Percentiles rank a stretch among this genome's conserved stretches.
Conservation (phyloP, 2,797 vertebrate genomes). For the Odontamblyopus lacepedii region DNA sequence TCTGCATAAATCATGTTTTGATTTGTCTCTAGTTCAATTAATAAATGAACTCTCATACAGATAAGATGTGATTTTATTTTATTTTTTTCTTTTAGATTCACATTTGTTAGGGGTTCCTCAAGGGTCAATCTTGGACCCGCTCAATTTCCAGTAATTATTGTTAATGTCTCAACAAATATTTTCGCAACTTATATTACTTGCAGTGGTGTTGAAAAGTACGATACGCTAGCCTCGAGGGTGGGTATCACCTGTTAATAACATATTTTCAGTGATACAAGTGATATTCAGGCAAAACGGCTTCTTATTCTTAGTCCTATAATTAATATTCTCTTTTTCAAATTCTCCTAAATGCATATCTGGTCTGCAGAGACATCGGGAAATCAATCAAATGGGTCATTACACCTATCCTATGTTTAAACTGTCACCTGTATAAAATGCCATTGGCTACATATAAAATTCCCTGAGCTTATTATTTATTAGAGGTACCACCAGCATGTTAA, state of each 20-base stretch:
- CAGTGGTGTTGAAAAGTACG: background rate
- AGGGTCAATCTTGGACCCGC: background rate
- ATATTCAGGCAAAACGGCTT: too few species aligned
- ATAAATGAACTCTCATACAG: background rate
- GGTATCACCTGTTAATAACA: background rate
- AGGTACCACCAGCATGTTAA: too few species aligned
- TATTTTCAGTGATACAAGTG: background rate
- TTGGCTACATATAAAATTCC: too few species aligned
- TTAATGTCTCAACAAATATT: background rate
- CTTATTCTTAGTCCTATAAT: background rate
- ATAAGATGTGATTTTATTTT: background rate
- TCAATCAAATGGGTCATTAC: background rate
- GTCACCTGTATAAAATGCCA: background rate
- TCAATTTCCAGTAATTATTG: background rate
- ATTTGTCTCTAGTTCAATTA: background rate
- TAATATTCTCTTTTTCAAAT: background rate
- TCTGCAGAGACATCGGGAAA: background rate
- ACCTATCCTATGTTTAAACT: background rate
- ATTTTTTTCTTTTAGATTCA: background rate
- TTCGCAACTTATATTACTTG: background rate
- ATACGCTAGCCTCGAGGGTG: background rate
- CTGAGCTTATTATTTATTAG: too few species aligned
- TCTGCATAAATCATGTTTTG: background rate
- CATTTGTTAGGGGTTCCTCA: conserved; percentile 2
- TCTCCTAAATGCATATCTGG: background rate